phyloP scores from a whole-genome alignment of 2,888 invertebrate genomes.

The Linyphia triangularis region DNA sequence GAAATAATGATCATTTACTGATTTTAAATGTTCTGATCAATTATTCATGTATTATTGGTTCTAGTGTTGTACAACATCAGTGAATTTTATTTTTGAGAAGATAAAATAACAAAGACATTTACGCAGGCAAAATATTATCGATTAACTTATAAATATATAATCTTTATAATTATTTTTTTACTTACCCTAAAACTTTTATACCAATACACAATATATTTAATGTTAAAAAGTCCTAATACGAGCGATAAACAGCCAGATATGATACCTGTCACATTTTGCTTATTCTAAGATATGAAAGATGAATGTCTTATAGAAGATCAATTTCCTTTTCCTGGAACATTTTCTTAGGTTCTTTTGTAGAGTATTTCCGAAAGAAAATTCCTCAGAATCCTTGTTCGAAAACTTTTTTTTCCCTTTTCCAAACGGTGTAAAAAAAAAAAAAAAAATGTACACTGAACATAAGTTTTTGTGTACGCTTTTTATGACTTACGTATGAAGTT shows the following conservation, averaged over 20 bases:
- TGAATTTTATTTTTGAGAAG: no score
- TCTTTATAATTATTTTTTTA: no score
- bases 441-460: neutral
- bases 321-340: conserved; percentile 25
- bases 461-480: neutral
- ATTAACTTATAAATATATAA: no score
- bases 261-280: conserved; percentile 2
- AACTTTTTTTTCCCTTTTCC: conserved; percentile 5
- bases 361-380: conserved; percentile 17
- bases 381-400: neutral
- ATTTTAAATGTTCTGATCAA: no score
- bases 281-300: conserved; percentile 27
- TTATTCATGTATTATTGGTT: no score
- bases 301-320: conserved; percentile 38
- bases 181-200: no score
- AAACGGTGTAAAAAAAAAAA: no score
- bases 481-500: neutral
- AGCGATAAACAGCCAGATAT: neutral
- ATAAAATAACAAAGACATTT: no score
- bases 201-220: no score
- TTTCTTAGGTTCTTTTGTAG: conserved; percentile 16
- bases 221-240: neutral
- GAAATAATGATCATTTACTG: no score
- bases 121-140: no score
- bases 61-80: no score